Conservation (phyloP, 2,888 invertebrate genomes). For the Pimpla rufipes region DNA sequence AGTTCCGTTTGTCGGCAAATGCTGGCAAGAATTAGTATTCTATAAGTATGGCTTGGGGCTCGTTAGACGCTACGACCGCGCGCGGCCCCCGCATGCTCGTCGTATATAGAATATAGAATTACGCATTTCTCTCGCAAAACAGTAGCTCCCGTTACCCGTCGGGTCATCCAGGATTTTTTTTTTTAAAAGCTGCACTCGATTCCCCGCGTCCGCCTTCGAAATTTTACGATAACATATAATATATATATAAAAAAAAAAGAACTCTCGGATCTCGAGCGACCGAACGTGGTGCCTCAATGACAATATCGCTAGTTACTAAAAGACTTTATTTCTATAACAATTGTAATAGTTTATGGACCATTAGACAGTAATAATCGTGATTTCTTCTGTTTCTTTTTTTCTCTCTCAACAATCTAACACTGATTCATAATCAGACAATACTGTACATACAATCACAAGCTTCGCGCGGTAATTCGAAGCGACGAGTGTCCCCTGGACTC, state of each 20-base stretch:
- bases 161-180: conserved; percentile 17
- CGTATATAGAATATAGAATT: conserved; percentile 38
- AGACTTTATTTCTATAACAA: conserved; percentile 80
- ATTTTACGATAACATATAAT: conserved; percentile 28
- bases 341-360: conserved; percentile 74
- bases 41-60: conserved; percentile 56
- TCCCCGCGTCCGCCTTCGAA: conserved; percentile 35
- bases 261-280: conserved; percentile 31
- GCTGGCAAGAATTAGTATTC: conserved; percentile 64
- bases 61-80: conserved; percentile 19
- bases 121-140: conserved; percentile 15
- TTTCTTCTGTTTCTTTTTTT: conserved; percentile 69
- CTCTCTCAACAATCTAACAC: conserved; percentile 80
- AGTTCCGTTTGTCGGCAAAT: conserved; percentile 42
- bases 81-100: conserved; percentile 12
- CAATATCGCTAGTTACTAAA: conserved; percentile 76
- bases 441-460: conserved; percentile 81
- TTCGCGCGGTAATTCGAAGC: conserved; percentile 44
- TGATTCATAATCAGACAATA: conserved; percentile 82
- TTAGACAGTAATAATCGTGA: conserved; percentile 77
- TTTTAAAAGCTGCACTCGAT: conserved; percentile 7
- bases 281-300: conserved; percentile 70
- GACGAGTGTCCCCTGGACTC: conserved; percentile 25
- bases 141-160: background rate
- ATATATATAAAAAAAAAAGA: conserved; percentile 32